Base-by-base conservation (phyloP, 2,113 vertebrate species). In the Gila orcuttii region DNA sequence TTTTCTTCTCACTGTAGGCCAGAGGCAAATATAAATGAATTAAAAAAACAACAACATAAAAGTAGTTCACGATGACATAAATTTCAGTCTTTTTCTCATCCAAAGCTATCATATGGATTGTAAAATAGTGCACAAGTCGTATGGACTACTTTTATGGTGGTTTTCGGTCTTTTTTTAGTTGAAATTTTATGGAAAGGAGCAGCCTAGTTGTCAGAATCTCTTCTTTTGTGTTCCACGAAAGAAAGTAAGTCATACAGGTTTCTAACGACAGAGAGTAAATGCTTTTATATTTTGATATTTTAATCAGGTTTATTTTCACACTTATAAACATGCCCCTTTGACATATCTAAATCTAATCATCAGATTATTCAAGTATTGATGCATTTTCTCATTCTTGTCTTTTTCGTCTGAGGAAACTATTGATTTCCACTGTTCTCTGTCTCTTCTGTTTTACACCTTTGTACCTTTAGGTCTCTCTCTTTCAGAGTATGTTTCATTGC, bases 271-370 rank as follows among this genome's bases (percentile, higher is more conserved):
- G 6, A 3, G 17, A 57, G 28, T 23, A 11, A 71, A 71, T 75
- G 6, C 42, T 75, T 28, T 47, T 25, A 75, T 50, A 75, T 50
- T 75, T 75, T 47, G 68, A 71, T 39, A 19, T 23, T 59, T 55
- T 55, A 42, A 69, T 55, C 62, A 55, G 23, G 33, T 25, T 80
- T n/a, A 42, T 80, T 64, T 80, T 64, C 52, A 45, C 23, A 42
- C 10, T 57, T 28, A 28, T 28, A 28, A 28, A 28, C 28, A 28
- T 28, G 28, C 28, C 28, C 11, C 59, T 52, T 82, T 66, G 47
- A 33, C 2, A 66, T 78, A 64, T 55, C 47, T 73, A 42, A 50
- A 83, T 83, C 6, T 28, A 42, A 83, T 83, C 68, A 83, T 71
- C 47, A 6, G 3, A 36, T 73, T 71, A 25, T 83, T 55, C 66